Evolutionary conservation across 1,140 invertebrate species (phyloP), one percentile per base, ranked within the genome.

Genomic region (Pseudomyrmex dendroicus): DNA sequence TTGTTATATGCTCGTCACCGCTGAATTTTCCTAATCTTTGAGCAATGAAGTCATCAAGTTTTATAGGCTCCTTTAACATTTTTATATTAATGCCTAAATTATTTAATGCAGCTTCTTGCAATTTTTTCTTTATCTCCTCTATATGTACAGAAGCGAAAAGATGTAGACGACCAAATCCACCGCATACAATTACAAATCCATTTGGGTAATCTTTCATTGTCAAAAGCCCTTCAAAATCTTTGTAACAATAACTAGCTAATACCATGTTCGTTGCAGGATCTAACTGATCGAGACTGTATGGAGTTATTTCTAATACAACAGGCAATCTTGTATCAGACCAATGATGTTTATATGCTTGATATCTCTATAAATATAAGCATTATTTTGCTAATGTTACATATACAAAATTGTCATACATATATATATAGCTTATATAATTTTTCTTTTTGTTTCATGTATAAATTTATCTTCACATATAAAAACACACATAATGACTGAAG

Each of bases 261-360:
- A 97, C 91, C 86, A 96, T 95, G 89, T 97, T 97, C 12, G 97
- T 98, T 4, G 97, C 96, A 63, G 97, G 96, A 94, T 99, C 98
- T 54, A 98, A 93, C 94, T 99, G 99, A 93, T 99, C 97, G 25
- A 99, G 92, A 68, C 98, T 98, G 91, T 96, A 97, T 9, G 98
- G 96, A 44, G 97, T 98, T 0, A 99, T 96, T 95, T 99, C 98
- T 72, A 99, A 94, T 8, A 98, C 95, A 17, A 98, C 96, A 3
- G 98, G 98, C 50, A 99, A 94, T 85, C 97, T 95, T 64, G 97
- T 97, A 66, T 98, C 98, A 70, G 98, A 98, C 98, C 99, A 99
- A 91, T 99, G 98, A 91, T 98, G 96, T 95, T 99, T 99, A 92
- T 97, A 98, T 10, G 97, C 98, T 95, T 97, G 96, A 93, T 97